Evolutionary conservation across 1,140 invertebrate genomes (phyloP).

Genomic region (Linepithema humile): DNA sequence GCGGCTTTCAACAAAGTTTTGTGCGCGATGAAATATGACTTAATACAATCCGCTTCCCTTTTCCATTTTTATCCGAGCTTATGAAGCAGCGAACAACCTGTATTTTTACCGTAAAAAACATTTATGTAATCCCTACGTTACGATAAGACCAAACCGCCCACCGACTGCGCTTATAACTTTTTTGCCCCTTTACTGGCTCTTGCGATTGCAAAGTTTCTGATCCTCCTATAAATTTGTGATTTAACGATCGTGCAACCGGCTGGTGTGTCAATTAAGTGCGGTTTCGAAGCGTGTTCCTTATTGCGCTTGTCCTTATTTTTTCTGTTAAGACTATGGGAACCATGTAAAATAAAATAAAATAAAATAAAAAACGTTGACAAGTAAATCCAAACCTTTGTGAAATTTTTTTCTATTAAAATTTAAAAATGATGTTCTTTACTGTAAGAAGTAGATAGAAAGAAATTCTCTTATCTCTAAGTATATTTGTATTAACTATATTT

Average conservation of each 20-base stretch:
- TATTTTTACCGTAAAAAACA: neutral
- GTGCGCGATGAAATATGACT: neutral
- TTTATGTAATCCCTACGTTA: slow-evolving; percentile 5
- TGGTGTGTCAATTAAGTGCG: slow-evolving; percentile 9
- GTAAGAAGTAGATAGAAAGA: too few relatives aligned
- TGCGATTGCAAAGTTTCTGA: neutral
- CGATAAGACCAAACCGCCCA: neutral
- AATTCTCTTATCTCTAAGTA: too few relatives aligned
- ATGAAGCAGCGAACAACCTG: neutral
- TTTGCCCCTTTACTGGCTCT: neutral
- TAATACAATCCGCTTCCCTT: neutral
- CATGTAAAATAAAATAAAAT: neutral
- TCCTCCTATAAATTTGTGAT: slow-evolving; percentile 23
- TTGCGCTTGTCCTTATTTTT: neutral
- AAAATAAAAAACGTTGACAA: too few relatives aligned
- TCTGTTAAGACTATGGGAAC: neutral
- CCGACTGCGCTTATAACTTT: neutral
- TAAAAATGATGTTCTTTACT: too few relatives aligned
- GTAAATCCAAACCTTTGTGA: too few relatives aligned
- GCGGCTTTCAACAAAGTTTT: neutral
- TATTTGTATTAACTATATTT: too few relatives aligned
- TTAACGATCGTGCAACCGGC: neutral
- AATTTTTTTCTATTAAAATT: too few relatives aligned
- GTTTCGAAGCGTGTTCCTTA: neutral
- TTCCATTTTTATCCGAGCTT: neutral